These are phyloP conservation scores for Diorhabda elongata DNA, from an alignment of 1,140 invertebrate species.

Conservation along the genomic window DNA sequence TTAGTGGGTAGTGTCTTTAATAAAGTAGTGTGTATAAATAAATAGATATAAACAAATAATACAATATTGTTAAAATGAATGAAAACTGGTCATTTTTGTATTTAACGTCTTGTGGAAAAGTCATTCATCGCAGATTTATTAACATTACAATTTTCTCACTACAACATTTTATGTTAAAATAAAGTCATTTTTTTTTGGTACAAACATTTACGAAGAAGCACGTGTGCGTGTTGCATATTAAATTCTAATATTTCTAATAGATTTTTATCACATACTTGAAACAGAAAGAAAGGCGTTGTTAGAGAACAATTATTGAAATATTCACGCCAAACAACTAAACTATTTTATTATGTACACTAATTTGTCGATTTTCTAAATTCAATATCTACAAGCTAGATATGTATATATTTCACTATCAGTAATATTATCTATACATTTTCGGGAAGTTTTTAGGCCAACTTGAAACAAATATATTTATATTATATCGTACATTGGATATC, in stretches of 20 bases:
- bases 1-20: too few species aligned
- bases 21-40: too few species aligned
- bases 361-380: slow-evolving; percentile 1
- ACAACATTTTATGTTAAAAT: too few species aligned
- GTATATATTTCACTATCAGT: slow-evolving; percentile 38
- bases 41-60: too few species aligned
- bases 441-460: slow-evolving; percentile 33
- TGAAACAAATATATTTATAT: neutral
- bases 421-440: slow-evolving; percentile 32
- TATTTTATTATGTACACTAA: slow-evolving; percentile 24
- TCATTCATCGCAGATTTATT: too few species aligned
- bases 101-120: too few species aligned
- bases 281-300: slow-evolving; percentile 44
- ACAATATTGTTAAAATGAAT: too few species aligned
- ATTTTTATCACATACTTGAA: slow-evolving; percentile 41
- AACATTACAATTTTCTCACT: too few species aligned
- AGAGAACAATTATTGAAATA: slow-evolving; percentile 6
- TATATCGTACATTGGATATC: too few species aligned
- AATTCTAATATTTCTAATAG: slow-evolving; percentile 1
- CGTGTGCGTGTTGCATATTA: slow-evolving; percentile 1
- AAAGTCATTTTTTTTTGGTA: neutral
- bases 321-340: too few species aligned
- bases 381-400: slow-evolving; percentile 42
- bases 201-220: neutral
- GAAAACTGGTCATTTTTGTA: too few species aligned